These are phyloP conservation scores for Argyresthia albistria DNA, from an alignment of 2,888 invertebrate species.

Conservation along the genomic window DNA sequence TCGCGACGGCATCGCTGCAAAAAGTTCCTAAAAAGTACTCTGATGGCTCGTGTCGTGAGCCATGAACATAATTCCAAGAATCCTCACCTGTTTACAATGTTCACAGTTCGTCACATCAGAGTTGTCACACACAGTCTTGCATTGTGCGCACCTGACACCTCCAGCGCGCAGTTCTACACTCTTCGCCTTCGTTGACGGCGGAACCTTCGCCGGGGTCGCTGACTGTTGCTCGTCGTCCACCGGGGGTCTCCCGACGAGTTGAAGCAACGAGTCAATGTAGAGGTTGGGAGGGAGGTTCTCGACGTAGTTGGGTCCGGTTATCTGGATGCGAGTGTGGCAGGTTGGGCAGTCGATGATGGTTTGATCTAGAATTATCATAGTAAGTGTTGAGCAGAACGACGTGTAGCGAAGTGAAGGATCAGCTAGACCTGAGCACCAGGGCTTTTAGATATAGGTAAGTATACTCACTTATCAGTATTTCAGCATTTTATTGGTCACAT, in stretches of 20 bases:
- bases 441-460: no score
- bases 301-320: constrained; percentile 61
- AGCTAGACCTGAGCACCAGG: no score
- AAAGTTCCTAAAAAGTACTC: no score
- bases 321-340: constrained; percentile 64
- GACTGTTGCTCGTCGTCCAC: constrained; percentile 13
- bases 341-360: constrained; percentile 68
- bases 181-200: constrained; percentile 17
- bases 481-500: no score
- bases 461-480: no score
- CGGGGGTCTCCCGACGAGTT: constrained; percentile 45
- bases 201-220: not conserved
- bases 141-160: constrained; percentile 40
- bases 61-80: no score
- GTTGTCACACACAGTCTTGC: constrained; percentile 44
- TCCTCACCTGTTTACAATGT: constrained; percentile 74
- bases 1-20: no score
- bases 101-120: constrained; percentile 50
- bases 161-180: constrained; percentile 44
- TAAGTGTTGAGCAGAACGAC: no score
- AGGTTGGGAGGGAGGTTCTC: constrained; percentile 76
- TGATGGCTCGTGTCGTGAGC: no score
- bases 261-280: constrained; percentile 75
- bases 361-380: constrained; percentile 26
- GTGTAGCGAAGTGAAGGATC: no score